A percentile compares a stretch with the other conserved stretches of the same genome.
Conservation (phyloP, 2,113 vertebrate species). For the Leptobrachium ailaonicum region DNA sequence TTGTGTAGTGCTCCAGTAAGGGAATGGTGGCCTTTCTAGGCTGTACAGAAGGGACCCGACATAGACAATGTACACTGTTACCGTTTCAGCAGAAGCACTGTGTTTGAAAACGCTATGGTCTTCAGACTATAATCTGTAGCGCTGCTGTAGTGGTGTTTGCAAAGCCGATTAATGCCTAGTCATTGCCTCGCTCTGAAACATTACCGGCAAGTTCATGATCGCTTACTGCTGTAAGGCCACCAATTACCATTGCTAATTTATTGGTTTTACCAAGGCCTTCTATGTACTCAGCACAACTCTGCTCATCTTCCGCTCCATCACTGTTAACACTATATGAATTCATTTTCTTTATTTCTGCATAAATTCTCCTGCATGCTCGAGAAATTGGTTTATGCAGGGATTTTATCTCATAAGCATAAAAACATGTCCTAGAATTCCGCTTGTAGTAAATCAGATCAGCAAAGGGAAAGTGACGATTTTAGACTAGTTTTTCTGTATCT, state of each 20-base stretch:
- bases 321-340: not conserved
- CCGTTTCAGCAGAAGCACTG: too few relatives aligned
- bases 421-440: too few relatives aligned
- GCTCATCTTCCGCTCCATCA: not conserved
- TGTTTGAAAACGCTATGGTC: too few relatives aligned
- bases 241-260: not conserved
- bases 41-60: too few relatives aligned
- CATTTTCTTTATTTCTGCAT: not conserved
- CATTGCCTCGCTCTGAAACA: conserved; percentile 31
- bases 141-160: conserved; percentile 51
- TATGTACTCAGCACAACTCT: not conserved
- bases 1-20: too few relatives aligned
- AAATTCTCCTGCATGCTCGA: not conserved
- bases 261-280: not conserved
- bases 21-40: too few relatives aligned
- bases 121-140: conserved; percentile 50
- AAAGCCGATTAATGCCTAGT: conserved; percentile 31
- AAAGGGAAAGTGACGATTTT: too few relatives aligned
- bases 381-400: not conserved
- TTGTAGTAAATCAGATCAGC: too few relatives aligned
- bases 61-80: too few relatives aligned
- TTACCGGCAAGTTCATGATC: not conserved
- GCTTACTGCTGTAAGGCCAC: not conserved
- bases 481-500: too few relatives aligned
- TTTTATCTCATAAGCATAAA: not conserved